A percentile compares a stretch with the other conserved stretches of the same genome.
Evolutionary conservation across 1,140 invertebrate genomes (phyloP).

Genomic region (Melitaea cinxia): DNA sequence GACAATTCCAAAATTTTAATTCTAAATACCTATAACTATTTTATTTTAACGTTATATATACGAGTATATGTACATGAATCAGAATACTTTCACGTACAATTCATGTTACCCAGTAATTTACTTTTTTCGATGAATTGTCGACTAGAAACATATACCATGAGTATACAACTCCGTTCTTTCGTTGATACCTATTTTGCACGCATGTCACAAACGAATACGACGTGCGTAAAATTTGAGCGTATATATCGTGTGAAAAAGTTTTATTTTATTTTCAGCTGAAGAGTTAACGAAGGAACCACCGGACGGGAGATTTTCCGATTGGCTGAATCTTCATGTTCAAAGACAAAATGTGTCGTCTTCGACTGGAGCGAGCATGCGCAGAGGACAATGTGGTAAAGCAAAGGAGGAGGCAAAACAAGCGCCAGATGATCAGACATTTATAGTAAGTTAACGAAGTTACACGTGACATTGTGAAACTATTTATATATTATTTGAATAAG

Average conservation of each 20-base stretch:
- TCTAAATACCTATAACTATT: no score
- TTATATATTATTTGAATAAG: no score
- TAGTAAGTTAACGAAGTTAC: constrained; percentile 54
- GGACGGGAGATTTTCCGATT: constrained; percentile 70
- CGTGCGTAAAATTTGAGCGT: constrained; percentile 3
- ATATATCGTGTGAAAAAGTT: constrained; percentile 1
- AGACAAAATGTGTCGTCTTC: constrained; percentile 52
- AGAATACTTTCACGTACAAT: constrained; percentile 19
- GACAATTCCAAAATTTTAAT: no score
- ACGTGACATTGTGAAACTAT: constrained; percentile 27
- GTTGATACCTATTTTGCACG: constrained; percentile 31
- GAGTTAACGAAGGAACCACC: constrained; percentile 74
- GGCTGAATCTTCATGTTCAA: constrained; percentile 69
- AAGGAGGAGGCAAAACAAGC: constrained; percentile 43
- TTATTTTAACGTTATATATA: no score
- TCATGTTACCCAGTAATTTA: constrained; percentile 50
- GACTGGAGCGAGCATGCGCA: constrained; percentile 59
- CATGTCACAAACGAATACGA: constrained; percentile 19
- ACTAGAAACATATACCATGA: constrained; percentile 23
- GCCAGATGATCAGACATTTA: constrained; percentile 55
- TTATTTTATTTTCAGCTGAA: constrained; percentile 54
- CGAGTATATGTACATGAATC: constrained; percentile 37
- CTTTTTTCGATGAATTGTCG: constrained; percentile 37
- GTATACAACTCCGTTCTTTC: constrained; percentile 18
- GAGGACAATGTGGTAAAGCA: constrained; percentile 59